phyloP scores from a whole-genome alignment of 2,113 vertebrate species.

The Amphilophus citrinellus region DNA sequence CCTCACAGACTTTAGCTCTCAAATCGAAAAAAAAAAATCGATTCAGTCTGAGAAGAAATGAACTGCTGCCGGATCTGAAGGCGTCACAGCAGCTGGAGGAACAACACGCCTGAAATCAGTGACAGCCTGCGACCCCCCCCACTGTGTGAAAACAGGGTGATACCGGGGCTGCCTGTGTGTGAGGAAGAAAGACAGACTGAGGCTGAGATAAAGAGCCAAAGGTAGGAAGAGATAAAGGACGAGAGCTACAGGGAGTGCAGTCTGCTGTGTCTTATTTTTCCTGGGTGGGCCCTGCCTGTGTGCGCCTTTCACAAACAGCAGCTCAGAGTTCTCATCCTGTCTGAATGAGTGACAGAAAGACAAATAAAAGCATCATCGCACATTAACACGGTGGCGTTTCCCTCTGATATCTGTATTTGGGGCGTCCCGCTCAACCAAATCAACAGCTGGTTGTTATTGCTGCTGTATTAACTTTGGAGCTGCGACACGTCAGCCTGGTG shows the following conservation, averaged over 20 bases:
- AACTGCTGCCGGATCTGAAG: constrained; percentile 7
- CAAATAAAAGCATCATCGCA: not conserved
- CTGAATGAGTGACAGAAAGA: not conserved
- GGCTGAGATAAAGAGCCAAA: constrained; percentile 48
- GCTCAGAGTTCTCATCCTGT: not conserved
- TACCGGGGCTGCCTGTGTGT: not conserved
- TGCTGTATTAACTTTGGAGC: not conserved
- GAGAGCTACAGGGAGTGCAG: constrained; percentile 4
- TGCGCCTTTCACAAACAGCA: constrained; percentile 3
- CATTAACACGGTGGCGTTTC: not conserved
- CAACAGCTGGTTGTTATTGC: not conserved
- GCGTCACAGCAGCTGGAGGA: constrained; percentile 25
- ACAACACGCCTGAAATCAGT: constrained; percentile 31
- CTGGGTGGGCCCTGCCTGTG: constrained; percentile 20
- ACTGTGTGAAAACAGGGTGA: constrained; percentile 4
- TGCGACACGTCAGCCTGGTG: not conserved
- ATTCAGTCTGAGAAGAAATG: constrained; percentile 6
- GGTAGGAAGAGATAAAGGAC: constrained; percentile 47
- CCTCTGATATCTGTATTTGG: not conserved
- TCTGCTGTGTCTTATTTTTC: not conserved
- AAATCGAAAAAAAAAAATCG: not conserved
- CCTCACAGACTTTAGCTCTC: constrained; percentile 10
- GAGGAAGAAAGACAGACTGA: not conserved
- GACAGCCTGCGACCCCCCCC: constrained; percentile 1
- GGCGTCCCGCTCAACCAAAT: not conserved